A percentile compares a stretch with the other conserved stretches of the same genome.
Evolutionary conservation across 2,888 invertebrate genomes (phyloP).

Genomic region (Papilio gigon): DNA sequence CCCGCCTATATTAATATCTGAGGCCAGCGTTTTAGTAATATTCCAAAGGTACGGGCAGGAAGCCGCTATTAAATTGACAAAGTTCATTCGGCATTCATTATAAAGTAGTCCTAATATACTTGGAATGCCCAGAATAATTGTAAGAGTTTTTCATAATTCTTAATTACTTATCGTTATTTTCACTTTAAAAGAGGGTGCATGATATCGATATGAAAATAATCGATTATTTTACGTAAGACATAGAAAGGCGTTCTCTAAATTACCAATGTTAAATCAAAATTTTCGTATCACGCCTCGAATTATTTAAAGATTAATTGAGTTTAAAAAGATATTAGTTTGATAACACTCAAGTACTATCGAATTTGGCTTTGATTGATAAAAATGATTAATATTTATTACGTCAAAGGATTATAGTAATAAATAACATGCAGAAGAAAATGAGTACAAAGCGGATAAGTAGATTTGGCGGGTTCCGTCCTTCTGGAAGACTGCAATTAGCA

Average conservation of each 20-base stretch:
- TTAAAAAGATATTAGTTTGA: conserved; percentile 17
- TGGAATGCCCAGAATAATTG: no score
- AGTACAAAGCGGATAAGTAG: background rate
- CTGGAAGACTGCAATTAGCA: background rate
- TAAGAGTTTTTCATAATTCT: background rate
- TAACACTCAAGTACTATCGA: conserved; percentile 21
- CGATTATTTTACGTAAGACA: background rate
- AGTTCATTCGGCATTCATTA: background rate
- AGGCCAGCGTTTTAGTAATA: conserved; percentile 1
- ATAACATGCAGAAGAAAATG: background rate
- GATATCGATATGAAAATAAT: background rate
- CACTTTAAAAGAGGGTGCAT: background rate
- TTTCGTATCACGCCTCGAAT: conserved; percentile 15
- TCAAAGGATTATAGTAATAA: background rate
- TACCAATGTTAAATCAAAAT: background rate
- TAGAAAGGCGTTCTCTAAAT: background rate
- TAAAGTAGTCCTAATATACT: no score
- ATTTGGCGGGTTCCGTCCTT: background rate
- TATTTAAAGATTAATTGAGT: conserved; percentile 3
- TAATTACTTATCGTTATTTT: background rate
- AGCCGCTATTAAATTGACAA: conserved; percentile 11
- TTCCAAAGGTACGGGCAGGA: background rate
- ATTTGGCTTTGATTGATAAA: conserved; percentile 19
- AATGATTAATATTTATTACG: background rate
- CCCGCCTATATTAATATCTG: conserved; percentile 13